Evolutionary conservation across 30 jellyfish, hydroid and myxozoan genomes (phyloP), one percentile per base, ranked within the genome.

Genomic region (Cassiopea xamachana): DNA sequence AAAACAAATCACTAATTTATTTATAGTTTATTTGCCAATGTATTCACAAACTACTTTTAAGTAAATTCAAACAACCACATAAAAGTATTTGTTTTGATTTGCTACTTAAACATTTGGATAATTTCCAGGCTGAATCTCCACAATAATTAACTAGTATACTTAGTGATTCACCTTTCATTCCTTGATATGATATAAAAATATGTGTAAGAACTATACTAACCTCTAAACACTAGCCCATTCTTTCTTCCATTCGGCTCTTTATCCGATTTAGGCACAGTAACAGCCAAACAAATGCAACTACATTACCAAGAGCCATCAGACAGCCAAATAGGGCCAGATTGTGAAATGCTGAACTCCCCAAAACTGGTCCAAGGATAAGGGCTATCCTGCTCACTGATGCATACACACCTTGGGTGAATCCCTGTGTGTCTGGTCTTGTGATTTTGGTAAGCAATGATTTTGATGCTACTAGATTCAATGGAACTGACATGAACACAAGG

Each of bases 331-430:
- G 86, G 2, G 96, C 92, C 39, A 86, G 85, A 62, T 80, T 93
- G 88, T 89, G 93, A 87, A 96, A 96, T 10, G 98, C 98, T n/a
- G 97, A 55, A 69, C 98, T 91, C 8, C 98, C 99, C 43, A 96
- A 15, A 6, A 96, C 80, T 47, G 99, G 99, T 71, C 99, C 99
- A 61, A 88, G 58, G 44, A 96, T 96, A 1, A 96, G 89, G 43
- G 99, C 96, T 3, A 96, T 79, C 55, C 99, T 87, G 88, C 97
- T 89, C 68, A 96, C 93, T 14, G 99, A 96, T 68, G 99, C 85
- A 86, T 96, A 96, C 44, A 89, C 97, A 10, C 98, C 99, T 91
- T 96, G 99, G 19, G 98, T 90, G 67, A 96, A 91, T 6, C 99
- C 99, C 81, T 96, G 99, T 2, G 96, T 82, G 48, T 92, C 98